Base-by-base conservation (phyloP, 2,113 vertebrate genomes). In the Lethenteron camtschaticum region DNA sequence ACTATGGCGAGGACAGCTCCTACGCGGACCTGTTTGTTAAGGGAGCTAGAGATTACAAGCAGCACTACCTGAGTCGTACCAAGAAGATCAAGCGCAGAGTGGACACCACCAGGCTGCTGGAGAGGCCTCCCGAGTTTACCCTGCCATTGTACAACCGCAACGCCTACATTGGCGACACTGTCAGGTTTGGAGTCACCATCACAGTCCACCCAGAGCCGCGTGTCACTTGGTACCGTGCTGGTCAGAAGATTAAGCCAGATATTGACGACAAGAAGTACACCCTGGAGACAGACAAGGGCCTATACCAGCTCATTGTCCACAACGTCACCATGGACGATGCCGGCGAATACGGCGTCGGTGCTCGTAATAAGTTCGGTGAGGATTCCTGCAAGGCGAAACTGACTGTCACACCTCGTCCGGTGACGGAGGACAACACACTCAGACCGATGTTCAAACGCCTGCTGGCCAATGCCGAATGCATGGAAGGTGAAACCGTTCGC, bases 391-490 rank as follows among this genome's bases (percentile, higher is more conserved):
- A 95, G 79, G 90, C 89, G 73, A 90, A 85, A 73, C 79, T 99
- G 24, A 88, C 86, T 1, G 83, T 99, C 55, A 80, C 82, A 72
- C 85, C 86, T 1, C 86, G 89, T 68, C 90, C 89, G 11, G 84
- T 86, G 76, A 84, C 89, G 70, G 80, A 86, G 75, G 94, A 88
- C 24, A 85, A 83, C 41, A 99, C 88, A 1, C 74, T 99, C 72
- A 86, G 94, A 75, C 94, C 94, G 69, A 96, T 99, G 94, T 99
- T 99, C 78, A 99, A 99, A 80, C 86, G 94, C n/a, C 77, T 99
- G 55, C 81, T 96, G 58, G 90, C 92, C 75, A 99, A 99, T 41
- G 79, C 87, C 12, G 92, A 95, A 75, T 96, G 92, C 75, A 85
- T 79, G 71, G 94, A 99, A 81, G 87, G 94, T 71, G 90, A 96